A percentile compares a stretch with the other conserved stretches of the same genome.
These are phyloP conservation scores for Brachylomia viminalis DNA, from an alignment of 2,888 invertebrate genomes.

Conservation along the genomic window DNA sequence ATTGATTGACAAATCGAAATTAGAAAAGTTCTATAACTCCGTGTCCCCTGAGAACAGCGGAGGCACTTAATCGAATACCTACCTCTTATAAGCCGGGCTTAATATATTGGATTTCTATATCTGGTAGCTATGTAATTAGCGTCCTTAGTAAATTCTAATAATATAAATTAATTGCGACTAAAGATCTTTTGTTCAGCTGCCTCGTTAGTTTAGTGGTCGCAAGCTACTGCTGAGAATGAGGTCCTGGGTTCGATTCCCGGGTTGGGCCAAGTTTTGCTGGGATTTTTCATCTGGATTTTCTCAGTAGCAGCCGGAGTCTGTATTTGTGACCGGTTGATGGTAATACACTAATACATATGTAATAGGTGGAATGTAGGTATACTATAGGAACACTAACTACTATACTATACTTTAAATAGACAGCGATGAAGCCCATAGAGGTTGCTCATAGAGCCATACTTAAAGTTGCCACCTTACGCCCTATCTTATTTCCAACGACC, in stretches of 20 bases:
- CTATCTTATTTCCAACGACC: too few species aligned
- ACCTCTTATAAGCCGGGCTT: conserved; percentile 20
- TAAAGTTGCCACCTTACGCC: too few species aligned
- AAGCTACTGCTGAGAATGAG: neutral
- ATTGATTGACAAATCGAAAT: conserved; percentile 52
- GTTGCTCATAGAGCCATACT: too few species aligned
- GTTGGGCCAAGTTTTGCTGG: neutral
- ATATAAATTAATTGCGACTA: neutral
- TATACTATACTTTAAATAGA: too few species aligned
- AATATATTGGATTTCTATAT: conserved; percentile 16
- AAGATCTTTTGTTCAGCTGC: neutral
- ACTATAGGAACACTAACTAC: neutral
- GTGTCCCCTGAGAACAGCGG: conserved; percentile 14
- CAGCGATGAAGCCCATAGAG: too few species aligned
- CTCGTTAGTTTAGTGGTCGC: neutral
- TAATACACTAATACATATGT: neutral
- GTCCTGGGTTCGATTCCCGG: neutral
- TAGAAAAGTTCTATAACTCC: conserved; percentile 49
- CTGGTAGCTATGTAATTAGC: neutral
- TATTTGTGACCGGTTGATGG: neutral
- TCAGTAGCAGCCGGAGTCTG: neutral
- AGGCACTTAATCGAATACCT: conserved; percentile 31
- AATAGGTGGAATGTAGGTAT: neutral
- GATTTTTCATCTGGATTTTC: neutral
- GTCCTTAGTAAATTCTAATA: neutral